Evolutionary conservation across 2,113 vertebrate species (phyloP), one percentile per base, ranked within the genome.

Genomic region (Macroglossus sobrinus): DNA sequence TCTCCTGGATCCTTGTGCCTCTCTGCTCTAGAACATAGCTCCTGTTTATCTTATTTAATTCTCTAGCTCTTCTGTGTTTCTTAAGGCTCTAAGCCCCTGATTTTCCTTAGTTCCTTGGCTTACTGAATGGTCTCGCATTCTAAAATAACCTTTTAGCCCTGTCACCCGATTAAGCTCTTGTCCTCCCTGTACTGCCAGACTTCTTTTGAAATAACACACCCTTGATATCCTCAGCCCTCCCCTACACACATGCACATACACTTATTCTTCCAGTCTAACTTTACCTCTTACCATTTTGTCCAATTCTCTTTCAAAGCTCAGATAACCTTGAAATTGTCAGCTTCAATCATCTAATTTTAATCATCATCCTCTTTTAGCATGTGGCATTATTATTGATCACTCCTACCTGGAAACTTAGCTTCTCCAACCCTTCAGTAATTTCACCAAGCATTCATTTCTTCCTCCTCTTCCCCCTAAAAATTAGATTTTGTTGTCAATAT

Each of bases 61-160:
- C 30, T 6, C 45, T 80, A 45, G 21, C 33, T 94, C 68, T 50
- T 75, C 40, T 72, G 3, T 79, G 45, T 72, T 30, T 96, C 64
- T 68, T 33, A 3, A 89, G 28, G 7, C 63, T 81, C 85, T 82
- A 24, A 43, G 35, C 19, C 35, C 57, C 22, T 40, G 35, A 0
- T 81, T 92, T 92, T n/a, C 33, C 47, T 90, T 89, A 74, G 74
- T 74, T 92, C 26, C 2, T 89, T 96, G 45, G 43, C 63, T 55
- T 55, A 8, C 11, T 72, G 8, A 8, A 11, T 72, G 24, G 43
- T 68, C 64, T 79, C 53, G 75, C 45, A 22, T 75, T 95, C 89
- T 66, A 59, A 93, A 95, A 81, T 53, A 81, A 55, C 78, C 12
- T 55, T 88, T 93, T 91, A 69, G 59, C 12, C n/a, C 21, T n/a